Evolutionary conservation across 1,140 invertebrate species (phyloP).

Genomic region (Goniozus legneri): DNA sequence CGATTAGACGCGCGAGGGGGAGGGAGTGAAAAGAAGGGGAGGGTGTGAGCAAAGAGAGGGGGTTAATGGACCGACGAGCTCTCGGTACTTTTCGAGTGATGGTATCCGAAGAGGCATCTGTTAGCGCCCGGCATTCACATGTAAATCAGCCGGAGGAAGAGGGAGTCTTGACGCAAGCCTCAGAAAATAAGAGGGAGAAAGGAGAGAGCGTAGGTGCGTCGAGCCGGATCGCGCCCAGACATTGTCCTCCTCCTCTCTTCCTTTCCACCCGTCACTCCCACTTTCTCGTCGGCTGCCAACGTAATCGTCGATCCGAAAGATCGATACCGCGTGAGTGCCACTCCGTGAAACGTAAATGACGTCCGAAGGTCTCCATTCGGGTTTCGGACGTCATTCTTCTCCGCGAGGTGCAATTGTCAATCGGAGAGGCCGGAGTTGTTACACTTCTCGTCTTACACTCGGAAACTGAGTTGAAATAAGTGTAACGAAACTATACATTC

Average conservation of each 20-base stretch:
- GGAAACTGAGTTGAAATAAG: no score
- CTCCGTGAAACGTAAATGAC: no score
- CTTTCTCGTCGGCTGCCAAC: no score
- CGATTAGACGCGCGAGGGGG: not conserved
- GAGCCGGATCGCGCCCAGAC: slow-evolving; percentile 10
- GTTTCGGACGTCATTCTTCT: no score
- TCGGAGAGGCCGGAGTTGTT: no score
- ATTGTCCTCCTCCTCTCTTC: not conserved
- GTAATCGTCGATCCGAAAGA: slow-evolving; percentile 10
- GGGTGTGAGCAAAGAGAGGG: not conserved
- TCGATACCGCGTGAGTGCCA: slow-evolving; percentile 5
- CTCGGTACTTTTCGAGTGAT: slow-evolving; percentile 24
- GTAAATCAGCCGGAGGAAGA: slow-evolving; percentile 36
- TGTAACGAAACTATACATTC: no score
- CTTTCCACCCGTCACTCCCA: not conserved
- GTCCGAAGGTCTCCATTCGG: no score
- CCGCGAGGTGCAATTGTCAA: no score
- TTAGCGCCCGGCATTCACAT: slow-evolving; percentile 49
- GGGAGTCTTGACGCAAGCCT: not conserved
- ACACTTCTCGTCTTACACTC: no score
- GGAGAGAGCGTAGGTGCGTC: slow-evolving; percentile 9
- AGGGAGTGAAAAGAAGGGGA: not conserved
- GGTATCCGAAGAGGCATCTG: slow-evolving; percentile 41
- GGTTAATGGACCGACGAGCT: not conserved
- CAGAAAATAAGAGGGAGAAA: not conserved